Evolutionary conservation across 2,113 vertebrate genomes (phyloP).

Genomic region (Eolophus roseicapilla): DNA sequence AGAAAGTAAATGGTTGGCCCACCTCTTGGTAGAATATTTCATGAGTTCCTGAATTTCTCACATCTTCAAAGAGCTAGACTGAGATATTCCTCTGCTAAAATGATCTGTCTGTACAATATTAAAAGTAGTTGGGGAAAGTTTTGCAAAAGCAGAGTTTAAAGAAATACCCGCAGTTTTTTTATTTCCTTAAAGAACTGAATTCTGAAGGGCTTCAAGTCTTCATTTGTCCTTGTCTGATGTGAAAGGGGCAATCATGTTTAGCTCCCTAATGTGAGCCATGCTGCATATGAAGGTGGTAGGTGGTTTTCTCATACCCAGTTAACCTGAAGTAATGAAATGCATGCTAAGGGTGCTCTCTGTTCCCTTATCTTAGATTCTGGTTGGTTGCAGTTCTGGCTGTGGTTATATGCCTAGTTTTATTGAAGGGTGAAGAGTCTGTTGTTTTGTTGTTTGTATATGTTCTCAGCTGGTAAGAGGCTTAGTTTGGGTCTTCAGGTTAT

Average conservation of each 20-base stretch:
- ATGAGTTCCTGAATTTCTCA: neutral
- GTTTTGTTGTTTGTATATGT: neutral
- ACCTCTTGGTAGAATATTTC: neutral
- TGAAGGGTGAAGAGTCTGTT: neutral
- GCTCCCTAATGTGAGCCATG: neutral
- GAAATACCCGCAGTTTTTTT: neutral
- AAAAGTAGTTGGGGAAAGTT: neutral
- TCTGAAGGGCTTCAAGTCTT: neutral
- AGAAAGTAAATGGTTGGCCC: neutral
- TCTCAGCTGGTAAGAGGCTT: neutral
- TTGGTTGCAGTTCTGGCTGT: accelerated
- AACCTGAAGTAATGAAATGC: neutral
- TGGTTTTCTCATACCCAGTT: neutral
- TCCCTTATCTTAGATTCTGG: neutral
- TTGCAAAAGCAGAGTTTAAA: neutral
- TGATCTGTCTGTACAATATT: neutral
- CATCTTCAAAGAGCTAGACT: neutral
- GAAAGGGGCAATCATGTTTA: neutral
- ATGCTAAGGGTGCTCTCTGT: neutral
- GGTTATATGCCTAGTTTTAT: neutral
- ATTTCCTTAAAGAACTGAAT: neutral
- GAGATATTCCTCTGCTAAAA: neutral
- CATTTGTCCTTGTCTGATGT: neutral
- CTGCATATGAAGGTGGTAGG: neutral
- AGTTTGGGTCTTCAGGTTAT: neutral